These are phyloP conservation scores for Loripinus fragilis DNA, from an alignment of 2,888 invertebrate genomes.

Conservation along the genomic window DNA sequence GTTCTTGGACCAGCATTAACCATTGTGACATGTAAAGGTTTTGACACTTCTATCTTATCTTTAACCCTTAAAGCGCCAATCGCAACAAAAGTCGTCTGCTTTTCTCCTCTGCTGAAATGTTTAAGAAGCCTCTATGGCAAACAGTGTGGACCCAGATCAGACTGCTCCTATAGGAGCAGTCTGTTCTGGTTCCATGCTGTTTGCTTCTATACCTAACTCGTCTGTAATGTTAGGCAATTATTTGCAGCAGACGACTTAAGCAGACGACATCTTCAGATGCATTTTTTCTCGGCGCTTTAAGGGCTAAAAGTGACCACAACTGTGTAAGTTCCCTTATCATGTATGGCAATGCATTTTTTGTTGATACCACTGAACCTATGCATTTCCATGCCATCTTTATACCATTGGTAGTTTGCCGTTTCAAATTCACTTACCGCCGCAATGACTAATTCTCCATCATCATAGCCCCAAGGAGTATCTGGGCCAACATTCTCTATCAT, in stretches of 20 bases:
- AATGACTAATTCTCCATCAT: background rate
- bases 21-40: background rate
- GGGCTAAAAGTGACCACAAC: background rate
- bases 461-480: slow-evolving; percentile 7
- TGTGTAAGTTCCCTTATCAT: background rate
- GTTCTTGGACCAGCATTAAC: background rate
- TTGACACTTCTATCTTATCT: background rate
- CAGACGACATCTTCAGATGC: too few relatives aligned
- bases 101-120: too few relatives aligned
- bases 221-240: too few relatives aligned
- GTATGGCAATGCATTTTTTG: background rate
- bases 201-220: too few relatives aligned
- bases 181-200: too few relatives aligned
- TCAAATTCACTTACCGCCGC: background rate
- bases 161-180: too few relatives aligned
- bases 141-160: too few relatives aligned
- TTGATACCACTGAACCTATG: background rate
- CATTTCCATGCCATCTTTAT: background rate
- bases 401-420: background rate
- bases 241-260: too few relatives aligned
- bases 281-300: too few relatives aligned
- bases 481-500: background rate
- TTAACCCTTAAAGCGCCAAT: too few relatives aligned
- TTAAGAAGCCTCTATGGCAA: too few relatives aligned
- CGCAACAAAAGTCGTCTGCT: too few relatives aligned